phyloP scores from a whole-genome alignment of 2,113 vertebrate genomes.

The Megalops atlanticus region DNA sequence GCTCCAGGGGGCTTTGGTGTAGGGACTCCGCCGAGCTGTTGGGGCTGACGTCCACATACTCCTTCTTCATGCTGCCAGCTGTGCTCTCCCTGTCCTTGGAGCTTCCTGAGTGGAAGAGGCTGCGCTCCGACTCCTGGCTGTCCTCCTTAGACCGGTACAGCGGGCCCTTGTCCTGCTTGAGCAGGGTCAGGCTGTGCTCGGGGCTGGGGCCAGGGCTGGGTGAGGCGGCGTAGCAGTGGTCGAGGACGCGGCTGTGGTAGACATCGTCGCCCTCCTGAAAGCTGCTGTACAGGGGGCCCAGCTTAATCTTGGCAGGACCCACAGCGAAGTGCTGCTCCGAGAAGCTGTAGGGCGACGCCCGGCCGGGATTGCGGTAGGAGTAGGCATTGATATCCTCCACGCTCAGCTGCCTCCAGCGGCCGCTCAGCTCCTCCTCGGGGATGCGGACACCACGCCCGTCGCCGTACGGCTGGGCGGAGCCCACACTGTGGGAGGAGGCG shows the following conservation, averaged over 20 bases:
- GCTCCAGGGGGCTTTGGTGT: constrained; percentile 82
- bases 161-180: constrained; percentile 75
- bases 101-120: constrained; percentile 79
- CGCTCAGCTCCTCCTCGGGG: constrained; percentile 75
- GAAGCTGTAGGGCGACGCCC: constrained; percentile 81
- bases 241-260: constrained; percentile 77
- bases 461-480: constrained; percentile 71
- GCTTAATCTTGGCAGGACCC: constrained; percentile 74
- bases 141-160: constrained; percentile 74
- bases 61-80: constrained; percentile 64
- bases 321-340: constrained; percentile 77
- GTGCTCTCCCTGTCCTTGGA: constrained; percentile 76
- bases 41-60: constrained; percentile 76
- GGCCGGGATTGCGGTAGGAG: constrained; percentile 73
- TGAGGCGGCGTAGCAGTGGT: constrained; percentile 77
- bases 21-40: constrained; percentile 86
- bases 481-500: constrained; percentile 74
- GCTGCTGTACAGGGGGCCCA: constrained; percentile 83
- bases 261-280: constrained; percentile 86
- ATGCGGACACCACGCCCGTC: constrained; percentile 78
- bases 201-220: constrained; percentile 69
- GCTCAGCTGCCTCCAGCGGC: constrained; percentile 84
- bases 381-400: constrained; percentile 87
- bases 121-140: constrained; percentile 79
- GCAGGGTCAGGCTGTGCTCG: constrained; percentile 74